Evolutionary conservation across 92 coral and sea anemone species (phyloP).

Genomic region (Heteractis magnifica): DNA sequence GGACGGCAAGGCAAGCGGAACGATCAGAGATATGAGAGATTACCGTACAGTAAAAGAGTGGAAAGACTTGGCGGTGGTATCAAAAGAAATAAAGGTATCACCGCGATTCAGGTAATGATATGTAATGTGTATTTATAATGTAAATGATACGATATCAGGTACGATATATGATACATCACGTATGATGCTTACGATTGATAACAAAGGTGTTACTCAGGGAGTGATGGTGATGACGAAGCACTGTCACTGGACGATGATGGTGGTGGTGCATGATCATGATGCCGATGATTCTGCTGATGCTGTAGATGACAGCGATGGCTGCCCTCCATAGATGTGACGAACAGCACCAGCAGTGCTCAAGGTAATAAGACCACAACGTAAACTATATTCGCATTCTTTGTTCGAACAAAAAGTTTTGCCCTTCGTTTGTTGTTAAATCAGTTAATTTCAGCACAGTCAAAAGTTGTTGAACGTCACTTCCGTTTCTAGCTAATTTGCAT

Average conservation of each 20-base stretch:
- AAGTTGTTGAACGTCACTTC: neutral
- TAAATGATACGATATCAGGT: neutral
- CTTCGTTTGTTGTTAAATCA: too few relatives aligned
- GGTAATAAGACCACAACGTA: neutral
- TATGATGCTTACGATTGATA: too few relatives aligned
- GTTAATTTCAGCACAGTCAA: too few relatives aligned
- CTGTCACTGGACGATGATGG: too few relatives aligned
- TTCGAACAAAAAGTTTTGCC: too few relatives aligned
- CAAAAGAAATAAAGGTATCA: constrained; percentile 27
- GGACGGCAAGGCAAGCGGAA: constrained; percentile 45
- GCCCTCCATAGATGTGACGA: neutral
- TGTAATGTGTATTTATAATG: neutral
- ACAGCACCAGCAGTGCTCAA: neutral
- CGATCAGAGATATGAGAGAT: constrained; percentile 22
- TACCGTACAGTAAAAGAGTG: constrained; percentile 41
- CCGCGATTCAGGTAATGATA: constrained; percentile 45
- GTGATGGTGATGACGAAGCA: too few relatives aligned
- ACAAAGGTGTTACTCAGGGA: too few relatives aligned
- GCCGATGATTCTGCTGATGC: neutral
- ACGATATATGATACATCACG: neutral
- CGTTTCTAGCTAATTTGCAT: neutral
- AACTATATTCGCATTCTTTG: too few relatives aligned
- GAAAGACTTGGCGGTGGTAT: constrained; percentile 14
- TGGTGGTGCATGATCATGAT: neutral
- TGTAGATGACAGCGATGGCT: neutral